Evolutionary conservation across 1,140 invertebrate genomes (phyloP).

Genomic region (Carposina sasakii): DNA sequence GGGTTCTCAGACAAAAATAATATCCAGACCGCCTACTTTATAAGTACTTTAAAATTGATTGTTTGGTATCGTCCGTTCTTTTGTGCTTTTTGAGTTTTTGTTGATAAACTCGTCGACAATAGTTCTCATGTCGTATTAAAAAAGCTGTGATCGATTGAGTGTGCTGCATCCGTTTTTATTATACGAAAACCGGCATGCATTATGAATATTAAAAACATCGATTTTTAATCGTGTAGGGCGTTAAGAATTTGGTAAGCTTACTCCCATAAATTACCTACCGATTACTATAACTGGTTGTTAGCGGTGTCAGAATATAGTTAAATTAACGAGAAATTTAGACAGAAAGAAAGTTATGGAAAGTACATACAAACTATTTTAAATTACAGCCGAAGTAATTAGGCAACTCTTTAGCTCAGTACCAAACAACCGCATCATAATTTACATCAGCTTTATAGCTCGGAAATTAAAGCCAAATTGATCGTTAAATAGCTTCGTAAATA

Average conservation of each 20-base stretch:
- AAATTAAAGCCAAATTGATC: too few relatives aligned
- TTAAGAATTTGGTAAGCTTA: constrained; percentile 49
- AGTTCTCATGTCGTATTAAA: constrained; percentile 38
- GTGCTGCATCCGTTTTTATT: constrained; percentile 40
- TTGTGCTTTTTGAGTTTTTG: constrained; percentile 39
- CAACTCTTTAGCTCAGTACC: too few relatives aligned
- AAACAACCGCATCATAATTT: too few relatives aligned
- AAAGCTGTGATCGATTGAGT: constrained; percentile 57
- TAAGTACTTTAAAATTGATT: too few relatives aligned
- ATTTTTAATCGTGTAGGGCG: constrained; percentile 51
- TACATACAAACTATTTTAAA: too few relatives aligned
- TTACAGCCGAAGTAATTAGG: too few relatives aligned
- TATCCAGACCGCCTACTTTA: too few relatives aligned
- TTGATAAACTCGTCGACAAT: constrained; percentile 51
- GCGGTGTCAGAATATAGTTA: too few relatives aligned
- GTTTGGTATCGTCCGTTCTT: constrained; percentile 16
- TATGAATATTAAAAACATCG: constrained; percentile 55
- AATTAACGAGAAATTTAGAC: constrained; percentile 28
- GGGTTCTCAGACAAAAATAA: too few relatives aligned
- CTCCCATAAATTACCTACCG: constrained; percentile 62
- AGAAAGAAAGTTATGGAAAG: too few relatives aligned
- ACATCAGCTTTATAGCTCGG: too few relatives aligned
- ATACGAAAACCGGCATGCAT: constrained; percentile 30
- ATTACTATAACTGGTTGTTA: constrained; percentile 55
- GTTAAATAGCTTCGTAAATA: too few relatives aligned